A percentile compares a stretch with the other conserved stretches of the same genome.
These are phyloP conservation scores for Brachyptera putata DNA, from an alignment of 2,888 invertebrate species.

Conservation along the genomic window DNA sequence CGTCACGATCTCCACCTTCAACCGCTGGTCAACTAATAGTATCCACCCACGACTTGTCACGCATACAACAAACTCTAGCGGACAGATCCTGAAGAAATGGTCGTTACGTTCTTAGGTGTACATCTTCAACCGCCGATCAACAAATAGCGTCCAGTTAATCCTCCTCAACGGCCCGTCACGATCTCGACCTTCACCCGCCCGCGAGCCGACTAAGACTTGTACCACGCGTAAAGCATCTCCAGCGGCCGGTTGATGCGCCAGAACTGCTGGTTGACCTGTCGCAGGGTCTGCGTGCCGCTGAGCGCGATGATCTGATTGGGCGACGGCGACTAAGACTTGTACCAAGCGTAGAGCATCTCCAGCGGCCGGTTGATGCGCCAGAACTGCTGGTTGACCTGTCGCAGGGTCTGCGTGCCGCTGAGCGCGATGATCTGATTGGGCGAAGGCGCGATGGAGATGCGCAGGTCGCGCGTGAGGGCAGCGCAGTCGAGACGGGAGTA, in stretches of 20 bases:
- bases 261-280: constrained; percentile 91
- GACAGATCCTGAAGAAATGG: too few relatives aligned
- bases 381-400: constrained; percentile 91
- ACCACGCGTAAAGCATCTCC: constrained; percentile 78
- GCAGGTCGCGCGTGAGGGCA: constrained; percentile 66
- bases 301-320: constrained; percentile 79
- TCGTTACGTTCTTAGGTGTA: too few relatives aligned
- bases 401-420: constrained; percentile 83
- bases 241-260: constrained; percentile 93
- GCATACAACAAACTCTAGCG: too few relatives aligned
- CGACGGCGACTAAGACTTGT: constrained; percentile 74
- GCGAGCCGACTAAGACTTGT: not conserved
- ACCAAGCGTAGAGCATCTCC: constrained; percentile 95
- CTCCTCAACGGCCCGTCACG: too few relatives aligned
- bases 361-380: constrained; percentile 93
- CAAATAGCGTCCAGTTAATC: too few relatives aligned
- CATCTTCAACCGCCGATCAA: too few relatives aligned
- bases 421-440: constrained; percentile 79
- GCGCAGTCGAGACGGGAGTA: constrained; percentile 39
- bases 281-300: constrained; percentile 83
- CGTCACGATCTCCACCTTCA: too few relatives aligned
- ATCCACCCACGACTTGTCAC: too few relatives aligned
- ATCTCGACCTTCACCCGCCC: too few relatives aligned
- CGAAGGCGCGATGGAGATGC: constrained; percentile 85
- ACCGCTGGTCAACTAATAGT: too few relatives aligned